Conservation (phyloP, 1,140 invertebrate species). For the Ctenoplectra terminalis region DNA sequence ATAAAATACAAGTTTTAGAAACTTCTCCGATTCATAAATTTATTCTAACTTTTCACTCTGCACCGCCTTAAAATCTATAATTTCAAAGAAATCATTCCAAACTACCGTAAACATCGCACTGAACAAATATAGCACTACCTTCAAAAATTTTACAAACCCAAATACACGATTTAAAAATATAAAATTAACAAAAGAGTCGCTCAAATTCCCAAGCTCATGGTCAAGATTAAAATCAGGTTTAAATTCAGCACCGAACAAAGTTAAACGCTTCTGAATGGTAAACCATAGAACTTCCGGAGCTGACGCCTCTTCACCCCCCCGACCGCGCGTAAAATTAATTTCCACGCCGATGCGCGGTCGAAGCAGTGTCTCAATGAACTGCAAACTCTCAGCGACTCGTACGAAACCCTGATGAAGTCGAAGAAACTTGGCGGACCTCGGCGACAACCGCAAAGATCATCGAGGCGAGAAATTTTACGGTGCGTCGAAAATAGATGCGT, state of each 20-base stretch:
- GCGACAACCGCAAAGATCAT: slow-evolving; percentile 33
- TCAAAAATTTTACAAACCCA: too few species aligned
- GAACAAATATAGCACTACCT: too few species aligned
- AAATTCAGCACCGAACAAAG: not conserved
- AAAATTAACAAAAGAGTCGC: too few species aligned
- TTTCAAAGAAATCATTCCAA: too few species aligned
- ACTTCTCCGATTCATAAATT: too few species aligned
- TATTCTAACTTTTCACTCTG: too few species aligned
- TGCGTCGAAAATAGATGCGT: slow-evolving; percentile 5
- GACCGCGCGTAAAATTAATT: slow-evolving; percentile 4
- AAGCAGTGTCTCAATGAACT: not conserved
- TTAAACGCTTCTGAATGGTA: not conserved
- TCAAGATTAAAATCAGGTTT: too few species aligned
- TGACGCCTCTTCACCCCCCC: not conserved
- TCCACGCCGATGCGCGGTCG: not conserved
- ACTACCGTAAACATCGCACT: too few species aligned
- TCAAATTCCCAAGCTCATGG: too few species aligned
- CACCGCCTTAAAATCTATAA: too few species aligned
- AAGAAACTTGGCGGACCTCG: slow-evolving; percentile 10
- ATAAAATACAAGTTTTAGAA: too few species aligned
- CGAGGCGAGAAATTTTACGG: slow-evolving; percentile 39
- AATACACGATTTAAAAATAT: too few species aligned
- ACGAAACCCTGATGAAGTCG: not conserved
- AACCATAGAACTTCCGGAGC: not conserved
- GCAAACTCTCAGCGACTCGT: not conserved